A percentile compares a stretch with the other conserved stretches of the same genome.
These are phyloP conservation scores for Polylopha cassiicola DNA, from an alignment of 2,888 invertebrate genomes.

Conservation along the genomic window DNA sequence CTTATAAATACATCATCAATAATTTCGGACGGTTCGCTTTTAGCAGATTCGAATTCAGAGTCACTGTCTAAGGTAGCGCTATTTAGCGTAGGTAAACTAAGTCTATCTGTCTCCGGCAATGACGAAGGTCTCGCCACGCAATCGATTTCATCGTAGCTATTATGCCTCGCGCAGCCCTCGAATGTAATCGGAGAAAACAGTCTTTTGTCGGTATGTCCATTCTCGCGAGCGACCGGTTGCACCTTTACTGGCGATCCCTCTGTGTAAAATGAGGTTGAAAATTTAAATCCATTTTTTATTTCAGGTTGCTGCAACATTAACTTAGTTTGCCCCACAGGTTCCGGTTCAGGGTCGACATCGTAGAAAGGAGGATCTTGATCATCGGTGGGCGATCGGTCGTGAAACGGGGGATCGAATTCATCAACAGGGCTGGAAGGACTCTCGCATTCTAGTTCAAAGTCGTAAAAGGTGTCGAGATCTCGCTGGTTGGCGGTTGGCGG, in stretches of 20 bases:
- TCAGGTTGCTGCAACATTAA: slow-evolving; percentile 65
- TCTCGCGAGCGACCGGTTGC: slow-evolving; percentile 63
- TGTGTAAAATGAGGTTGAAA: slow-evolving; percentile 60
- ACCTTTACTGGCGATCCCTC: slow-evolving; percentile 61
- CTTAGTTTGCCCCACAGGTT: slow-evolving; percentile 54
- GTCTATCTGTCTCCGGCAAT: slow-evolving; percentile 36
- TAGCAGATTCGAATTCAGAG: slow-evolving; percentile 70
- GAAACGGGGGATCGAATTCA: slow-evolving; percentile 70
- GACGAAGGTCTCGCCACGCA: slow-evolving; percentile 36
- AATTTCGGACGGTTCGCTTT: slow-evolving; percentile 62
- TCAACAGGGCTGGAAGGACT: slow-evolving; percentile 84
- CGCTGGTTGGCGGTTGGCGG: slow-evolving; percentile 44
- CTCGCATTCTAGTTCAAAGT: slow-evolving; percentile 81
- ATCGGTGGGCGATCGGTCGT: slow-evolving; percentile 69
- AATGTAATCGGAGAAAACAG: slow-evolving; percentile 69
- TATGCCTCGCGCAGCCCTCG: slow-evolving; percentile 66
- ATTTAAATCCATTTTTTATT: slow-evolving; percentile 69
- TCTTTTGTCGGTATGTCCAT: slow-evolving; percentile 60
- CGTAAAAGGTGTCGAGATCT: slow-evolving; percentile 79
- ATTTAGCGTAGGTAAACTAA: slow-evolving; percentile 39
- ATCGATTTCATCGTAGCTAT: slow-evolving; percentile 62
- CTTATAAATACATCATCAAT: slow-evolving; percentile 46
- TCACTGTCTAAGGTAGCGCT: slow-evolving; percentile 57
- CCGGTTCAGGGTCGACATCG: slow-evolving; percentile 67
- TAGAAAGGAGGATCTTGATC: slow-evolving; percentile 76